Evolutionary conservation across 2,113 vertebrate genomes (phyloP).

Genomic region (Camarhynchus parvulus): DNA sequence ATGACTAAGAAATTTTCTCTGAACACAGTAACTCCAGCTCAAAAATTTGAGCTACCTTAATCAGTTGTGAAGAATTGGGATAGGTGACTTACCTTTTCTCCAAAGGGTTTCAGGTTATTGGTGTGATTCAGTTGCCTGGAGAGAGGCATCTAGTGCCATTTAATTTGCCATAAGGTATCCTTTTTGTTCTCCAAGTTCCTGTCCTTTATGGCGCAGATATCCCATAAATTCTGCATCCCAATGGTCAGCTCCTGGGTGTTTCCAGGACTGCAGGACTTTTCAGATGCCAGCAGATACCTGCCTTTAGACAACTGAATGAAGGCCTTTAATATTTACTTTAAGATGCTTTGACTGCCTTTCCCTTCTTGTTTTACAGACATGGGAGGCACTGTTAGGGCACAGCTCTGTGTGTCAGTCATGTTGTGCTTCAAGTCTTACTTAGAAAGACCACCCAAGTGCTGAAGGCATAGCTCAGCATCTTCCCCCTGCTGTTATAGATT

Average conservation of each 20-base stretch:
- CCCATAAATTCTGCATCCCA: background rate
- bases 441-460: background rate
- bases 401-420: background rate
- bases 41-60: background rate
- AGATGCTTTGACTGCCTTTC: background rate
- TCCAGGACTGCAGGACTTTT: background rate
- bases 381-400: background rate
- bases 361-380: background rate
- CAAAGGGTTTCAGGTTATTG: background rate
- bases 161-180: background rate
- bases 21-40: background rate
- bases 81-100: background rate
- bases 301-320: background rate
- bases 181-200: background rate
- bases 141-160: background rate
- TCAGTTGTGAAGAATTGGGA: fast-evolving
- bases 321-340: background rate
- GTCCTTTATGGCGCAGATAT: background rate
- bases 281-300: background rate
- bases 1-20: background rate
- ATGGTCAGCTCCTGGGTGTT: background rate
- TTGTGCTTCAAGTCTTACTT: background rate
- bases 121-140: background rate
- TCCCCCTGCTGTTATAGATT: background rate
- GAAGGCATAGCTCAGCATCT: background rate